These are phyloP conservation scores for Drosophila albomicans DNA, from an alignment of 1,140 invertebrate genomes.

Conservation along the genomic window DNA sequence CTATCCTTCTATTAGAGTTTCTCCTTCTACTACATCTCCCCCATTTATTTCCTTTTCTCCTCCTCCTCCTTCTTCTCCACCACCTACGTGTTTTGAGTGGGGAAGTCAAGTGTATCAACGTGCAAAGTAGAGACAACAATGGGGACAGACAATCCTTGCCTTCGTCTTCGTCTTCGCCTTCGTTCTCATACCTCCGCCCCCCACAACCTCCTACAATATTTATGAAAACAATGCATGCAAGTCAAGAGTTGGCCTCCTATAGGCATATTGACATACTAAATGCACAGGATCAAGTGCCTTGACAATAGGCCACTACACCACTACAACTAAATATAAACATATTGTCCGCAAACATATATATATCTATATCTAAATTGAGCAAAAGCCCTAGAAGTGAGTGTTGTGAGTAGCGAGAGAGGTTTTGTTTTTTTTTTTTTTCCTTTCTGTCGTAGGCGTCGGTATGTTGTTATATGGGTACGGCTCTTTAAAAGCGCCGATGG, in stretches of 20 bases:
- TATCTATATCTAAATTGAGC: constrained; percentile 60
- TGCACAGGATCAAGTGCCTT: constrained; percentile 70
- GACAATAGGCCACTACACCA: constrained; percentile 52
- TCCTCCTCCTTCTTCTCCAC: neutral
- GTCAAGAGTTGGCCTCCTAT: constrained; percentile 55
- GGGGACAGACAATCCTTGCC: constrained; percentile 22
- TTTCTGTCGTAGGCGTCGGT: neutral
- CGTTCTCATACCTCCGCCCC: neutral
- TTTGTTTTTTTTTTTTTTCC: neutral
- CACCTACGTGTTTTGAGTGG: constrained; percentile 11
- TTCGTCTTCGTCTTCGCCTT: too few relatives aligned
- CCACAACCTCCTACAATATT: constrained; percentile 37
- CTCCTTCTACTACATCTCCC: neutral
- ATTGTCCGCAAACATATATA: constrained; percentile 36
- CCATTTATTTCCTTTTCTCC: neutral
- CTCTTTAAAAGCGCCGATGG: neutral
- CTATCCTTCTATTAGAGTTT: neutral
- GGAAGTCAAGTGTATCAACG: constrained; percentile 61
- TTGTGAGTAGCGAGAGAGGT: neutral
- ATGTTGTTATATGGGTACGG: neutral
- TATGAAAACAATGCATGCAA: constrained; percentile 75
- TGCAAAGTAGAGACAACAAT: constrained; percentile 70
- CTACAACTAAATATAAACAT: constrained; percentile 62
- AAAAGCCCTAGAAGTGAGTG: constrained; percentile 25
- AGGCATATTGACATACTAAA: constrained; percentile 76